A percentile compares a stretch with the other conserved stretches of the same genome.
phyloP scores from a whole-genome alignment of 2,113 vertebrate genomes.

The Cyprichromis sp. region DNA sequence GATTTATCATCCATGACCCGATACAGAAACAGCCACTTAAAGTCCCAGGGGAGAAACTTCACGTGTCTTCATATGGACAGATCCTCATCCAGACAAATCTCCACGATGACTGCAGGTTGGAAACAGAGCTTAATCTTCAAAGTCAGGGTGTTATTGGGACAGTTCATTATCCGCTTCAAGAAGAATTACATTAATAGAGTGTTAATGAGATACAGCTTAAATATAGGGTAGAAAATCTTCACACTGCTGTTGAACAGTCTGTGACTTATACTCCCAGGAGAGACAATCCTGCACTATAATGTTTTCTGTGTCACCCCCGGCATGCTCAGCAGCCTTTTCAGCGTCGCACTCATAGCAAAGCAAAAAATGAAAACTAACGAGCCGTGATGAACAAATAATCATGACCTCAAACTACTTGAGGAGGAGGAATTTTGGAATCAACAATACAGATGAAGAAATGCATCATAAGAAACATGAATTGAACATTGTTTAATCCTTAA shows the following conservation, averaged over 20 bases:
- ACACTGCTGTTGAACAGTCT: not conserved
- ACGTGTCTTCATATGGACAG: conserved; percentile 12
- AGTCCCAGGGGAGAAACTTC: not conserved
- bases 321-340: not conserved
- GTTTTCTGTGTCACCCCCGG: not conserved
- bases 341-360: not conserved
- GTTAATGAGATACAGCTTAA: not conserved
- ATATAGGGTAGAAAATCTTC: not conserved
- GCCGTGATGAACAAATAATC: not conserved
- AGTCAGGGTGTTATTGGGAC: not conserved
- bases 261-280: not conserved
- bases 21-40: conserved; percentile 28
- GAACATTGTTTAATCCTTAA: not conserved
- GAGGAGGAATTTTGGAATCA: not conserved
- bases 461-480: not conserved
- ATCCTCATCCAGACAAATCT: not conserved
- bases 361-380: not conserved
- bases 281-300: not conserved
- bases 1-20: conserved; percentile 32
- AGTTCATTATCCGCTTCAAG: not conserved
- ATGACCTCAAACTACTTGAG: not conserved
- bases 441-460: not conserved
- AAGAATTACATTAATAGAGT: not conserved
- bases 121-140: not conserved
- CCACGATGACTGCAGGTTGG: not conserved